These are phyloP conservation scores for Pterobdella sp. DNA, from an alignment of 2,888 invertebrate species.

Conservation along the genomic window DNA sequence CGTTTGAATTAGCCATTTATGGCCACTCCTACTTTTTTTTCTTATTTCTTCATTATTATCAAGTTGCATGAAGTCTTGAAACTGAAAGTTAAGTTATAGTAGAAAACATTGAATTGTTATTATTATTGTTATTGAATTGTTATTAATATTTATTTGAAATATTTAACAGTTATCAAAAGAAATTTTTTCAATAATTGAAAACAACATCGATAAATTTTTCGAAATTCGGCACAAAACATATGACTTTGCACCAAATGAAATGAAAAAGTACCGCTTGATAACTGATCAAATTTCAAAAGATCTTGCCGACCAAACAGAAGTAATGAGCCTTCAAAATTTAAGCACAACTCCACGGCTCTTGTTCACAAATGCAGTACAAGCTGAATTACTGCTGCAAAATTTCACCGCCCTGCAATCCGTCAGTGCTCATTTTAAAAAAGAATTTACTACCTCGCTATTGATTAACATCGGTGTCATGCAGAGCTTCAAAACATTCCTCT, in stretches of 20 bases:
- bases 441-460: background rate
- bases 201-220: conserved; percentile 4
- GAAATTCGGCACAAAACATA: background rate
- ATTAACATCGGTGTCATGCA: background rate
- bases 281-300: no score
- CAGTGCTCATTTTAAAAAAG: background rate
- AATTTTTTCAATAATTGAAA: background rate
- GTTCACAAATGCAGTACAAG: conserved; percentile 1
- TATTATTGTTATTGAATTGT: no score
- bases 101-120: no score
- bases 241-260: no score
- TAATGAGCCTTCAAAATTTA: background rate
- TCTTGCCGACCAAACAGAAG: no score
- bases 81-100: no score
- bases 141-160: no score
- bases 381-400: background rate
- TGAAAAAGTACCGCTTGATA: no score
- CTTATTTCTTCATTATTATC: no score
- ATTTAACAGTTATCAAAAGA: conserved; percentile 7
- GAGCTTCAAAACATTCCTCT: conserved; percentile 1
- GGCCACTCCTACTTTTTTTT: no score
- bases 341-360: background rate
- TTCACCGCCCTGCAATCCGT: conserved; percentile 1
- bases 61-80: no score
- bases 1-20: no score